Evolutionary conservation across 2,113 vertebrate species (phyloP).

Genomic region (Thalassarche chlororhynchos): DNA sequence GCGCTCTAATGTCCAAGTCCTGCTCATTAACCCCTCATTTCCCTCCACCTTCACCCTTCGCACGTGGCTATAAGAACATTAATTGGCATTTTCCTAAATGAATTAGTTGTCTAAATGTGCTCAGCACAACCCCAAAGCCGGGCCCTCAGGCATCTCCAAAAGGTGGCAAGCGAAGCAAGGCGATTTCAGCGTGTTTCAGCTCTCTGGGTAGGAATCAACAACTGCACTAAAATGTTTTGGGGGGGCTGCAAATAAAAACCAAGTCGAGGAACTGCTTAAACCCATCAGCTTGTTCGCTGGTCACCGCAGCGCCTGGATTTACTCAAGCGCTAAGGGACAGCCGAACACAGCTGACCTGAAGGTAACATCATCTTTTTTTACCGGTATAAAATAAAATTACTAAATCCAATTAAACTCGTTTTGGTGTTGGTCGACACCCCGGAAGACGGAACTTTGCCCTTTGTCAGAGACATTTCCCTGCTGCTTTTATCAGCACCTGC

Average conservation of each 20-base stretch:
- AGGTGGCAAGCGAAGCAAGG: neutral
- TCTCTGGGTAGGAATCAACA: neutral
- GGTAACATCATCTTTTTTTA: neutral
- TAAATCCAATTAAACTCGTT: fast-evolving
- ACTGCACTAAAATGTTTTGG: fast-evolving
- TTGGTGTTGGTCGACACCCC: fast-evolving
- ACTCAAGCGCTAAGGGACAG: fast-evolving
- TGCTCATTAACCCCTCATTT: neutral
- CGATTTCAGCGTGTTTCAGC: fast-evolving
- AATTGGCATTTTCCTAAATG: neutral
- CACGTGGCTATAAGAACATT: neutral
- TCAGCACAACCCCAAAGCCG: neutral
- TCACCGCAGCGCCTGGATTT: neutral
- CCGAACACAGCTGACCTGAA: fast-evolving
- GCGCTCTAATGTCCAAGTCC: neutral
- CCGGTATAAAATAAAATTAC: neutral
- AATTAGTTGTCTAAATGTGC: neutral
- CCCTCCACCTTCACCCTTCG: neutral
- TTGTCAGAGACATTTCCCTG: neutral
- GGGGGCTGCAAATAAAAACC: fast-evolving
- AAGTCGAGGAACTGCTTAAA: fast-evolving
- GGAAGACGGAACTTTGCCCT: neutral
- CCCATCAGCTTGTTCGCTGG: fast-evolving
- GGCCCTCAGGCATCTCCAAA: neutral
- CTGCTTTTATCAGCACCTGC: neutral